Conservation (phyloP, 2,888 invertebrate species). For the Xylota sylvarum region DNA sequence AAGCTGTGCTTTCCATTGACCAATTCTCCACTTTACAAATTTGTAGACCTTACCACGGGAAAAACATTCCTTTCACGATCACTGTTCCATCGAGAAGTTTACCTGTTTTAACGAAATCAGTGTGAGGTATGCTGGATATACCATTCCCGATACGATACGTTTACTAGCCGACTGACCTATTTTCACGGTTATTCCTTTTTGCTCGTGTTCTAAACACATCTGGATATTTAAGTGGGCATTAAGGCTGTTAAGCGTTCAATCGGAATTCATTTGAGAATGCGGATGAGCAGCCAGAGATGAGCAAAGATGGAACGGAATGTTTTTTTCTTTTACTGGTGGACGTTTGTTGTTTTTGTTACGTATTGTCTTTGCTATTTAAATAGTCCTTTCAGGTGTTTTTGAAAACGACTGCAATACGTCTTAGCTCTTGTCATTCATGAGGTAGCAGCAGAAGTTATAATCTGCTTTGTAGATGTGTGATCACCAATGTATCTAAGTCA, state of each 20-base stretch:
- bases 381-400: constrained; percentile 26
- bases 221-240: constrained; percentile 34
- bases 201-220: constrained; percentile 46
- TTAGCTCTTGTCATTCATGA: constrained; percentile 28
- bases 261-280: constrained; percentile 53
- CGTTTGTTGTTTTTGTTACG: not conserved
- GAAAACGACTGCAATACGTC: not conserved
- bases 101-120: too few species aligned
- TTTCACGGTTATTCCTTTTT: constrained; percentile 31
- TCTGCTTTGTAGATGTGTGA: constrained; percentile 32
- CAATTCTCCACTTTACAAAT: constrained; percentile 40
- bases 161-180: constrained; percentile 62
- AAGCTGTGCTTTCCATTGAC: constrained; percentile 10
- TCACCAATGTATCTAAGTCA: constrained; percentile 20
- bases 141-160: constrained; percentile 24
- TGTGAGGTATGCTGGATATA: not conserved
- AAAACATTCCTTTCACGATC: not conserved
- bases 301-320: not conserved
- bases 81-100: not conserved
- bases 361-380: not conserved
- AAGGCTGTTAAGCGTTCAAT: constrained; percentile 27
- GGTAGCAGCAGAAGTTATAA: constrained; percentile 25
- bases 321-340: not conserved
- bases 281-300: constrained; percentile 35
- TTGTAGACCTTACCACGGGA: not conserved